Evolutionary conservation across 2,888 invertebrate species (phyloP).

Genomic region (Diplolepis rosae): DNA sequence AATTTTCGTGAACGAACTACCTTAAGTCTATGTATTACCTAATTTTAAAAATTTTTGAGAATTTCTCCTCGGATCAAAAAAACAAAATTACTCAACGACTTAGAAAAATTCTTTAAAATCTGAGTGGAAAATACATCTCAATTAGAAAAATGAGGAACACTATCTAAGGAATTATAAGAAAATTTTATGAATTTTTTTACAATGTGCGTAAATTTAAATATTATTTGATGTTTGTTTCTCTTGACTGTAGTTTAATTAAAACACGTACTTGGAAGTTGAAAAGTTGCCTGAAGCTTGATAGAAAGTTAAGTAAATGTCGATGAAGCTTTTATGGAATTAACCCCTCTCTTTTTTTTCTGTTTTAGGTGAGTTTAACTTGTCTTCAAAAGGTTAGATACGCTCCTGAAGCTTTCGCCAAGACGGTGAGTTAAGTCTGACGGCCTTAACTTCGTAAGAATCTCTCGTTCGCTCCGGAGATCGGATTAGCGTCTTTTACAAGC

Average conservation of each 20-base stretch:
- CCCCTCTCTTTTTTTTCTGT: slow-evolving; percentile 48
- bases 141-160: too few relatives aligned
- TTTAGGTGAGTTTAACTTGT: slow-evolving; percentile 61
- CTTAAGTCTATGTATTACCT: too few relatives aligned
- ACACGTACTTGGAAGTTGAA: not conserved
- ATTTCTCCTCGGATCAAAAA: too few relatives aligned
- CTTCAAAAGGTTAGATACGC: not conserved
- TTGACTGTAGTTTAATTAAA: not conserved
- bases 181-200: too few relatives aligned
- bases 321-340: slow-evolving; percentile 11
- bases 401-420: slow-evolving; percentile 33
- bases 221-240: too few relatives aligned
- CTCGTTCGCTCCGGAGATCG: slow-evolving; percentile 32
- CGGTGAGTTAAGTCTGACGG: slow-evolving; percentile 52
- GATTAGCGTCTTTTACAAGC: slow-evolving; percentile 38
- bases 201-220: too few relatives aligned
- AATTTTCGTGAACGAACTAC: too few relatives aligned
- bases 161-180: too few relatives aligned
- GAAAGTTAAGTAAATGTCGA: not conserved
- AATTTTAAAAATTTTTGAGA: too few relatives aligned
- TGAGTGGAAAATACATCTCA: too few relatives aligned
- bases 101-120: too few relatives aligned
- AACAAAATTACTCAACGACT: too few relatives aligned
- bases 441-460: slow-evolving; percentile 42
- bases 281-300: not conserved